Conservation (phyloP, 2,888 invertebrate genomes). For the Ganaspis brasiliensis region DNA sequence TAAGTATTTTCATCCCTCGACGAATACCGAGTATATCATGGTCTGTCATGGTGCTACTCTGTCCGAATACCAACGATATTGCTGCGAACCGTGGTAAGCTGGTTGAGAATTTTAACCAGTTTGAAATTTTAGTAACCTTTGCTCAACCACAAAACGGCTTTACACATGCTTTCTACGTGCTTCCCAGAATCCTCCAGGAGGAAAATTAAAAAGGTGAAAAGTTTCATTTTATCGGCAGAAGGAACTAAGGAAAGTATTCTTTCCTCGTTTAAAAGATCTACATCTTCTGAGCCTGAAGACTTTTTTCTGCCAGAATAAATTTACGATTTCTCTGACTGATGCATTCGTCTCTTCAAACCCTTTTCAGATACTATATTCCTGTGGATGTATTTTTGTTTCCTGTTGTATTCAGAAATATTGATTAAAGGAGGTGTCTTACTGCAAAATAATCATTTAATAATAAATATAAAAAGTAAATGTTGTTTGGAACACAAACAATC, state of each 20-base stretch:
- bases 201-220: conserved; percentile 17
- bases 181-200: neutral
- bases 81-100: conserved; percentile 4
- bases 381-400: neutral
- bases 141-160: neutral
- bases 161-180: conserved; percentile 1
- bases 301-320: neutral
- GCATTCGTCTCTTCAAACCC: neutral
- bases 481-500: too few relatives aligned
- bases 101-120: conserved; percentile 44
- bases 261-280: neutral
- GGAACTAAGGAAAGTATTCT: neutral
- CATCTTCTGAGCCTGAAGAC: neutral
- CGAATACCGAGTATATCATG: conserved; percentile 9
- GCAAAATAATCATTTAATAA: too few relatives aligned
- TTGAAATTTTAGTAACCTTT: conserved; percentile 23
- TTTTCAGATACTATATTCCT: neutral
- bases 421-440: too few relatives aligned
- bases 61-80: conserved; percentile 40
- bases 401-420: too few relatives aligned
- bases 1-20: conserved; percentile 31
- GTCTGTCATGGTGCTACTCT: neutral
- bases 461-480: too few relatives aligned
- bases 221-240: conserved; percentile 13
- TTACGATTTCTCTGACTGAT: neutral